Evolutionary conservation across 2,797 vertebrate species (phyloP), one percentile per base, ranked within the genome.

Genomic region (Smutsia temminckii): DNA sequence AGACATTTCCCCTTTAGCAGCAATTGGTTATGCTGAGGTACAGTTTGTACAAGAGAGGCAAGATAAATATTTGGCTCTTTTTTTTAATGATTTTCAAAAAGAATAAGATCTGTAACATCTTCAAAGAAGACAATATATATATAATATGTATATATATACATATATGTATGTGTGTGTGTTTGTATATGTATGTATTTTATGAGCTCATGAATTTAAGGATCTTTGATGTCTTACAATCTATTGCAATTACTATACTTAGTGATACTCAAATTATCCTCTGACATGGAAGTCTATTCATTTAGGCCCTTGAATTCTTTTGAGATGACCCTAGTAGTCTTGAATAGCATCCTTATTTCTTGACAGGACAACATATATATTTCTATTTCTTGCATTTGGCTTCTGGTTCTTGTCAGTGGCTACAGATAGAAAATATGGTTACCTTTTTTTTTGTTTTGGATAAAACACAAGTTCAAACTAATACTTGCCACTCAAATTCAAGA

Each of bases 391-490:
- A 61, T 37, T 40, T 71, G 37, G 2, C 27, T 83, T 1, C 18
- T 64, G 78, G 25, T 57, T 91, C 8, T 63, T 79, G 84, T 71
- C 29, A 74, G 37, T 61, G 55, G 32, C 4, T 0, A 3, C 9
- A 84, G 17, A 90, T 25, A 37, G 18, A 79, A 95, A 95, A 59
- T 34, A 74, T 34, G 27, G 5, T 29, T 23, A 80, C 13, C 34
- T 81, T 89, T 46, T 46, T 96, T 91, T 92, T 96, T 64, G 10
- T 89, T 93, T 90, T 46, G 66, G 17, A 49, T 86, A 78, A 96
- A 85, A 46, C 29, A 64, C 17, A 42, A 74, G 13, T 69, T 93
- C 51, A 78, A 61, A 72, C 20, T 64, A 94, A 86, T 64, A 46
- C 6, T 75, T 96, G 6, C 8, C 49, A 66, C 81, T 74, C 74